phyloP scores from a whole-genome alignment of 2,888 invertebrate species.

The Sesia apiformis region DNA sequence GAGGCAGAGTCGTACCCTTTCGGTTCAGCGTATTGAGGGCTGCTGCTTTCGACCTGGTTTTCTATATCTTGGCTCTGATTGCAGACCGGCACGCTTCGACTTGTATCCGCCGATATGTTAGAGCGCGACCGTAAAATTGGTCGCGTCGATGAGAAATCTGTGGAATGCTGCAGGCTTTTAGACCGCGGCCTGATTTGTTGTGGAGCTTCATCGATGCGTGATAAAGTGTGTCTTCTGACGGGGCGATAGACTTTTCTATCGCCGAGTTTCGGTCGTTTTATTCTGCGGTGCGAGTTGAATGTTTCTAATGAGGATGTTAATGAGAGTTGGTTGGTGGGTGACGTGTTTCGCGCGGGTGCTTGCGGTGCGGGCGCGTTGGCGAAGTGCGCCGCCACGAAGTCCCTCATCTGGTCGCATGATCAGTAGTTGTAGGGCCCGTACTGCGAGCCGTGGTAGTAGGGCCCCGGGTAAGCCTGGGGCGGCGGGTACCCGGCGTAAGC shows the following conservation, averaged over 20 bases:
- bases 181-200: constrained; percentile 30
- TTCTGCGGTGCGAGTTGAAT: constrained; percentile 60
- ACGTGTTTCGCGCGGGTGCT: constrained; percentile 59
- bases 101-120: constrained; percentile 61
- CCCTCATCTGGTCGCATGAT: constrained; percentile 73
- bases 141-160: constrained; percentile 53
- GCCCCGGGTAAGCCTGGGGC: constrained; percentile 87
- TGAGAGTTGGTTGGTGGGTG: constrained; percentile 8
- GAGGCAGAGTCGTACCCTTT: constrained; percentile 38
- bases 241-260: constrained; percentile 56
- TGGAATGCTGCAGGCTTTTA: constrained; percentile 47
- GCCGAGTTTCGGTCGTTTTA: constrained; percentile 43
- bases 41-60: constrained; percentile 37
- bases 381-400: constrained; percentile 60
- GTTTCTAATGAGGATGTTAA: constrained; percentile 38
- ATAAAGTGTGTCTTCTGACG: constrained; percentile 46
- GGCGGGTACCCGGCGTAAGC: constrained; percentile 93
- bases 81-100: constrained; percentile 61
- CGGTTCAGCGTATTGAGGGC: constrained; percentile 62
- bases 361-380: constrained; percentile 63
- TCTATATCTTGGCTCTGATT: constrained; percentile 51
- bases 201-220: constrained; percentile 58
- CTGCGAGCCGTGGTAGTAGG: constrained; percentile 93
- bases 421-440: constrained; percentile 96
- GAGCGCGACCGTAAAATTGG: constrained; percentile 52